phyloP scores from a whole-genome alignment of 2,888 invertebrate species.

The Lymantria monacha region DNA sequence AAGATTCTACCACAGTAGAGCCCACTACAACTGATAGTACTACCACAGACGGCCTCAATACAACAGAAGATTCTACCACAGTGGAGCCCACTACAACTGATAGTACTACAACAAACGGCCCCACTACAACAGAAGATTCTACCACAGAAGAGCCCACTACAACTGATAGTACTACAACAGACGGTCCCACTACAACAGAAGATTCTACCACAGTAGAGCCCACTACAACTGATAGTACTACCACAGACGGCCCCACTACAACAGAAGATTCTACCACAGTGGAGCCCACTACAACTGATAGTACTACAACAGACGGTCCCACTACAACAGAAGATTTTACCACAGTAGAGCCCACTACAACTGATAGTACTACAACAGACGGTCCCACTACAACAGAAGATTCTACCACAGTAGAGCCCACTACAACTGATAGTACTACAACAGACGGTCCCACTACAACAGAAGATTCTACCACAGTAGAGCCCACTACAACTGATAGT shows the following conservation, averaged over 20 bases:
- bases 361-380: not conserved
- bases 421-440: conserved; percentile 1
- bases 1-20: not conserved
- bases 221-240: not conserved
- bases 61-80: not conserved
- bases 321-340: conserved; percentile 2
- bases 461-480: not conserved
- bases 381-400: conserved; percentile 1
- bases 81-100: not conserved
- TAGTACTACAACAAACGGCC: not conserved
- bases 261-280: not conserved
- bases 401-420: not conserved
- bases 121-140: not conserved
- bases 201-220: not conserved
- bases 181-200: not conserved
- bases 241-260: conserved; percentile 2
- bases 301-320: not conserved
- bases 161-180: not conserved
- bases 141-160: conserved; percentile 3
- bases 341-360: not conserved
- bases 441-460: not conserved
- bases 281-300: not conserved
- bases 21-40: not conserved
- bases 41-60: not conserved
- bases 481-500: not conserved